A percentile compares a stretch with the other conserved stretches of the same genome.
Conservation (phyloP, 2,888 invertebrate genomes). For the Achlya flavicornis region DNA sequence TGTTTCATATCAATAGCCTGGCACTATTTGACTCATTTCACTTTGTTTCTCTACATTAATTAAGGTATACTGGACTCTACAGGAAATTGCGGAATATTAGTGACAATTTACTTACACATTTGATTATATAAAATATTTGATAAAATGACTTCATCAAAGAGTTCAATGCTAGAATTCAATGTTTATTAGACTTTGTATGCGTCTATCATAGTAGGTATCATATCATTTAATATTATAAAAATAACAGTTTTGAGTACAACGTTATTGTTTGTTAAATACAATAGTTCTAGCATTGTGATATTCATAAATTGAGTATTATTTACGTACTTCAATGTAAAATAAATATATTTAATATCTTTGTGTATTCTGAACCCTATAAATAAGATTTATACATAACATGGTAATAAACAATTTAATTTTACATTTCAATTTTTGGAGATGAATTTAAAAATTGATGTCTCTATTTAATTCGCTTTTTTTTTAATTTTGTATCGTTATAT, state of each 20-base stretch:
- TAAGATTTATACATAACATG: not conserved
- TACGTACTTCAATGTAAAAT: not conserved
- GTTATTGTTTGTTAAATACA: not conserved
- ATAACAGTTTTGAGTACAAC: slow-evolving; percentile 6
- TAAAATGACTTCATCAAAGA: not conserved
- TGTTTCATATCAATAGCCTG: slow-evolving; percentile 34
- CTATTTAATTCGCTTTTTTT: not conserved
- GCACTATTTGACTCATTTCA: slow-evolving; percentile 20
- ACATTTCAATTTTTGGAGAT: not conserved
- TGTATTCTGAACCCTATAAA: not conserved
- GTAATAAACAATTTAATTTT: not conserved
- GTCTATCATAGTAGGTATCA: not conserved
- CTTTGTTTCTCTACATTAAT: slow-evolving; percentile 19
- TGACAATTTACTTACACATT: not conserved
- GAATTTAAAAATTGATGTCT: not conserved
- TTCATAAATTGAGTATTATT: slow-evolving; percentile 4
- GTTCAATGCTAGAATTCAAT: slow-evolving; percentile 5
- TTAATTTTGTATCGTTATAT: not conserved
- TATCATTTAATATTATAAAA: not conserved
- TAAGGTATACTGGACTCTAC: not conserved
- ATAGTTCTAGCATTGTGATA: slow-evolving; percentile 6
- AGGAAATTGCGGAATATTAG: slow-evolving; percentile 2
- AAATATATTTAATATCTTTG: not conserved
- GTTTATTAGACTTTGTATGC: not conserved
- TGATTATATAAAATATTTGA: not conserved